Evolutionary conservation across 1,140 invertebrate species (phyloP).

Genomic region (Hormaphis cornu): DNA sequence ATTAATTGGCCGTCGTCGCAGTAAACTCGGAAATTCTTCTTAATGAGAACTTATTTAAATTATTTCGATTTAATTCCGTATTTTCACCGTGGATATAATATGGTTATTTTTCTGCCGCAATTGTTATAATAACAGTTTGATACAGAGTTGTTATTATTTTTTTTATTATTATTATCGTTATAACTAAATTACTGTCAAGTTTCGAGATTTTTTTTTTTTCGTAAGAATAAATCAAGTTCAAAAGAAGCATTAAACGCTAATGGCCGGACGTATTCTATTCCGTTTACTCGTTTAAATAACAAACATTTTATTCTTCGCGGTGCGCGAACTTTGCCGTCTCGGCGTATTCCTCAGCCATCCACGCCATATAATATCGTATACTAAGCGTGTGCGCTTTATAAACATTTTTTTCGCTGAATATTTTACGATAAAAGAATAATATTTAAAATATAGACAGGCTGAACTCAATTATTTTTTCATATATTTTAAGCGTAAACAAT

Average conservation of each 20-base stretch:
- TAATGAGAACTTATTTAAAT: slow-evolving; percentile 24
- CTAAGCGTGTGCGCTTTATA: too few species aligned
- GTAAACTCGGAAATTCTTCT: neutral
- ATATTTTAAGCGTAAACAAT: too few species aligned
- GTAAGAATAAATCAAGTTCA: neutral
- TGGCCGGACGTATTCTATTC: neutral
- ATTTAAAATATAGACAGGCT: too few species aligned
- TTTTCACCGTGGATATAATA: neutral
- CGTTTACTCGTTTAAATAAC: neutral
- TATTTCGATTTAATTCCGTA: neutral
- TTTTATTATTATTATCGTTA: neutral
- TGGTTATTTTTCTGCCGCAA: neutral
- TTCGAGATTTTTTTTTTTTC: neutral
- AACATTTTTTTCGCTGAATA: too few species aligned
- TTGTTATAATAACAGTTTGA: neutral
- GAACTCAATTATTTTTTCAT: too few species aligned
- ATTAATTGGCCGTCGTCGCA: neutral
- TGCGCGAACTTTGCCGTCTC: too few species aligned
- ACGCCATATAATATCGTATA: too few species aligned
- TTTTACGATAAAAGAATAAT: too few species aligned
- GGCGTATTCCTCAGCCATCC: too few species aligned
- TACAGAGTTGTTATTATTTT: too few species aligned
- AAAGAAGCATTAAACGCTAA: neutral
- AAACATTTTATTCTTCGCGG: too few species aligned
- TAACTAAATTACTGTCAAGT: neutral